These are phyloP conservation scores for Gibbula magus DNA, from an alignment of 2,888 invertebrate species.

Conservation along the genomic window DNA sequence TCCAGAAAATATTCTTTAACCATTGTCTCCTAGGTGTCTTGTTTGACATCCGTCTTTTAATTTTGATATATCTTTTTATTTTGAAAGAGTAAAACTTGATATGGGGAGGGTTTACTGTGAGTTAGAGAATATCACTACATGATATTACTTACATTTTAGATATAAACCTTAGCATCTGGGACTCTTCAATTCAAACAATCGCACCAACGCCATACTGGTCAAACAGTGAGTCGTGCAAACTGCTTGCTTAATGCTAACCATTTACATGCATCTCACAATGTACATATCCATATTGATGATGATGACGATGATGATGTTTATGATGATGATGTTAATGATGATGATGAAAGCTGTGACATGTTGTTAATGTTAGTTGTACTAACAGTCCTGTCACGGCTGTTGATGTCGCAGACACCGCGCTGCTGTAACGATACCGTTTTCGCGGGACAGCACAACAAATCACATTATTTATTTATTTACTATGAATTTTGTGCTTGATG, in stretches of 20 bases:
- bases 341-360: not conserved
- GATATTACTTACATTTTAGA: too few relatives aligned
- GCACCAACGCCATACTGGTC: too few relatives aligned
- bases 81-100: too few relatives aligned
- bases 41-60: too few relatives aligned
- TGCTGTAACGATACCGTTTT: slow-evolving; percentile 4
- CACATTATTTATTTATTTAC: slow-evolving; percentile 25
- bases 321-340: not conserved
- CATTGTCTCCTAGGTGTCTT: too few relatives aligned
- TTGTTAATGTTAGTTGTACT: not conserved
- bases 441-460: slow-evolving; percentile 13
- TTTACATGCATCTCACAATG: slow-evolving; percentile 4
- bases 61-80: too few relatives aligned
- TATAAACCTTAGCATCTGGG: too few relatives aligned
- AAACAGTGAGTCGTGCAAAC: not conserved
- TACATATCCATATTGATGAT: slow-evolving; percentile 20
- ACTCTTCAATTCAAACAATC: too few relatives aligned
- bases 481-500: slow-evolving; percentile 24
- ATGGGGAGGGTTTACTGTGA: too few relatives aligned
- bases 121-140: too few relatives aligned
- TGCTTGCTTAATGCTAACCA: not conserved
- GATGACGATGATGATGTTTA: not conserved
- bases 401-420: not conserved
- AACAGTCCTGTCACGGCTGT: not conserved
- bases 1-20: too few relatives aligned